Evolutionary conservation across 2,113 vertebrate genomes (phyloP).

Genomic region (Leptocoma aspasia): DNA sequence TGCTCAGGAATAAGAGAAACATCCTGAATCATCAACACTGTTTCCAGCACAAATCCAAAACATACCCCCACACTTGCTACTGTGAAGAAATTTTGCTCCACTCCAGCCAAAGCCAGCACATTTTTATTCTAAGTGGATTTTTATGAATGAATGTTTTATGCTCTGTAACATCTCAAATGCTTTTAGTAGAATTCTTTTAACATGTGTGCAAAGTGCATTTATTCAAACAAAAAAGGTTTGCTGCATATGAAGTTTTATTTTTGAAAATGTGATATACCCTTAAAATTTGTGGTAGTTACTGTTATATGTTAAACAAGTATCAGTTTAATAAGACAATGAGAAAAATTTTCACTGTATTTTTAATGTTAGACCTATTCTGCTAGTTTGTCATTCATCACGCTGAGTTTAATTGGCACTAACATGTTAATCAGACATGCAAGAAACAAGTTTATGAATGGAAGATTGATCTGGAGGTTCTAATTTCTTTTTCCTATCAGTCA

Average conservation of each 20-base stretch:
- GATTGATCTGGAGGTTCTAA: neutral
- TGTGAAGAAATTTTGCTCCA: neutral
- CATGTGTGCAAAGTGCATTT: neutral
- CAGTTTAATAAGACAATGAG: neutral
- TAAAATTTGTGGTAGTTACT: neutral
- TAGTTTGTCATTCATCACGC: neutral
- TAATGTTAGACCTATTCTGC: neutral
- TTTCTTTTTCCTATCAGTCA: neutral
- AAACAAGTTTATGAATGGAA: neutral
- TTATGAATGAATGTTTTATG: neutral
- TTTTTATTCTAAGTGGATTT: constrained; percentile 14
- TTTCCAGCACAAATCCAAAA: neutral
- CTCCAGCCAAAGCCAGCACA: neutral
- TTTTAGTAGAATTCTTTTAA: neutral
- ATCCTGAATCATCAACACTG: too few species aligned
- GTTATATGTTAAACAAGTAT: neutral
- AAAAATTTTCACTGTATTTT: neutral
- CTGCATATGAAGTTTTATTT: neutral
- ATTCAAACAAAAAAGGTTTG: neutral
- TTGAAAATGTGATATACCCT: neutral
- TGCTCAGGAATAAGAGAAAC: neutral
- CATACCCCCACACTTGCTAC: neutral
- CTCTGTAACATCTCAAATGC: neutral
- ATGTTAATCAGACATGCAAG: neutral
- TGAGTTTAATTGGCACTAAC: neutral